A percentile compares a stretch with the other conserved stretches of the same genome.
These are phyloP conservation scores for Saccostrea cuccullata DNA, from an alignment of 1,140 invertebrate genomes.

Conservation along the genomic window DNA sequence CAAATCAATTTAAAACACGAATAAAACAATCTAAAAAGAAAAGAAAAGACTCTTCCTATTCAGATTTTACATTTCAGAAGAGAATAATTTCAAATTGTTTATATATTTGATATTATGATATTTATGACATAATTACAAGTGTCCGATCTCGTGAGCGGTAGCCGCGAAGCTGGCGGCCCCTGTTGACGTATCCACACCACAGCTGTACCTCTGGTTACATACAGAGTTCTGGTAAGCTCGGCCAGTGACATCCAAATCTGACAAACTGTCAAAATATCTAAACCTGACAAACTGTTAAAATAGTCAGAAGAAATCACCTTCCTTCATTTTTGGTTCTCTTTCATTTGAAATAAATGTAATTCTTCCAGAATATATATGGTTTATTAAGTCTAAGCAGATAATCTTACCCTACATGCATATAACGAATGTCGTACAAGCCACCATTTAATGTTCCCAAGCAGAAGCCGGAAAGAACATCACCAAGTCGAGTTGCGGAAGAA, in stretches of 20 bases:
- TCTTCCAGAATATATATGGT: no score
- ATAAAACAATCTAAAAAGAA: background rate
- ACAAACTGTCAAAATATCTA: background rate
- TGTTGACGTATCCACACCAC: conserved; percentile 28
- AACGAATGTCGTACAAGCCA: conserved; percentile 6
- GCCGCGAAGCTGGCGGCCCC: conserved; percentile 11
- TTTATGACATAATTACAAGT: conserved; percentile 9
- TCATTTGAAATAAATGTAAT: no score
- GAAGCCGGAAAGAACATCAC: background rate
- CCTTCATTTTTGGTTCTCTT: no score
- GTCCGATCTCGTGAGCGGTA: conserved; percentile 47
- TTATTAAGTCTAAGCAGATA: no score
- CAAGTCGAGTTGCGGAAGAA: background rate
- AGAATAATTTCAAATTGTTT: no score
- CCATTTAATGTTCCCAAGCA: conserved; percentile 15
- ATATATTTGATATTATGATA: no score
- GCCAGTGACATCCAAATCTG: conserved; percentile 2
- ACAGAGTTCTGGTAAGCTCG: conserved; percentile 47
- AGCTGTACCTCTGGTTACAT: conserved; percentile 24
- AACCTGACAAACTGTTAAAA: background rate
- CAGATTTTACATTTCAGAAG: no score
- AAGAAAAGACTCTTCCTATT: no score
- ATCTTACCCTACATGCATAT: conserved; percentile 39
- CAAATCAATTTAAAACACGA: background rate
- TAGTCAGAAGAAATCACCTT: no score